Evolutionary conservation across 2,888 invertebrate genomes (phyloP).

Genomic region (Acanthococcus lagerstroemiae): DNA sequence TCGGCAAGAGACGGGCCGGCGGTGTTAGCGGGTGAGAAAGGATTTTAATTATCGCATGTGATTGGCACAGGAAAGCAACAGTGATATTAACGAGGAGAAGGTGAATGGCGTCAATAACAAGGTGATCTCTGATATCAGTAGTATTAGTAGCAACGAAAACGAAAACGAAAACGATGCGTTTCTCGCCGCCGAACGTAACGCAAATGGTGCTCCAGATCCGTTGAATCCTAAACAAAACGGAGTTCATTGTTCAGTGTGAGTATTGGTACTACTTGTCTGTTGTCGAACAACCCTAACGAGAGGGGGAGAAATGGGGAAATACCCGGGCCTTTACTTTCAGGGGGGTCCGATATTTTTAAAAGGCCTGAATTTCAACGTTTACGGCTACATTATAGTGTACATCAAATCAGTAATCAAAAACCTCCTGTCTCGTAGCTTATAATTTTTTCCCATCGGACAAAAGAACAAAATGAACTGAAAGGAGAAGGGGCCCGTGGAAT

Average conservation of each 20-base stretch:
- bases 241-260: conserved; percentile 16
- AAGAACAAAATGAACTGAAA: too few relatives aligned
- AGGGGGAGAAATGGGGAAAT: too few relatives aligned
- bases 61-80: conserved; percentile 16
- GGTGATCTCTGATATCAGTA: conserved; percentile 19
- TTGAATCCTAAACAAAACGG: conserved; percentile 20
- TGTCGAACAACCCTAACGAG: not conserved
- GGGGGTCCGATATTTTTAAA: too few relatives aligned
- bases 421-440: too few relatives aligned
- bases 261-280: not conserved
- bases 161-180: not conserved
- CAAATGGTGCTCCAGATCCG: not conserved
- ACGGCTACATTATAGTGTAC: too few relatives aligned
- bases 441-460: too few relatives aligned
- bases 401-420: too few relatives aligned
- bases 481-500: too few relatives aligned
- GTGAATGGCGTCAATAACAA: conserved; percentile 19
- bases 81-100: conserved; percentile 16
- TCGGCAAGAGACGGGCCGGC: too few relatives aligned
- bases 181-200: conserved; percentile 7
- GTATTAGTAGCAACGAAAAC: conserved; percentile 1
- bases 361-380: too few relatives aligned
- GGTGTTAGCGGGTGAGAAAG: too few relatives aligned
- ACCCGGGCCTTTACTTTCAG: too few relatives aligned
- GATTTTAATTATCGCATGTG: not conserved